phyloP scores from a whole-genome alignment of 2,113 vertebrate genomes.

The Thunnus maccoyii region DNA sequence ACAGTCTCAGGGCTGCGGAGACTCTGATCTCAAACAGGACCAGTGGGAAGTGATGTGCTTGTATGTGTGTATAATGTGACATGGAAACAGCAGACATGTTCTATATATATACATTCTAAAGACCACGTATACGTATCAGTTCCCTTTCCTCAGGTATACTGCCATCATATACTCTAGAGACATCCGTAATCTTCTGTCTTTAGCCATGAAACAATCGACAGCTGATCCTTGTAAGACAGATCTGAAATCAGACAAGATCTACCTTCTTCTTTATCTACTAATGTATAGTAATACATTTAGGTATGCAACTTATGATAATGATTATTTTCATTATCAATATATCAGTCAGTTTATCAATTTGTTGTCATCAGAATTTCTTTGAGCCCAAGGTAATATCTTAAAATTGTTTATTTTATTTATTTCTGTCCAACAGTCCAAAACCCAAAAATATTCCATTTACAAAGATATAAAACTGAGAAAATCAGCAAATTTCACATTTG shows the following conservation, averaged over 20 bases:
- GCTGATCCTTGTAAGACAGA: slow-evolving; percentile 1
- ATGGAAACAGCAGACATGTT: slow-evolving; percentile 44
- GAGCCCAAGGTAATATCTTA: background rate
- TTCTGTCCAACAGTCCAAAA: background rate
- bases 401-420: no score
- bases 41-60: slow-evolving; percentile 61
- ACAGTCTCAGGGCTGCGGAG: slow-evolving; percentile 64
- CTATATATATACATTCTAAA: slow-evolving; percentile 29
- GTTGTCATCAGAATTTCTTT: background rate
- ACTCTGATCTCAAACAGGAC: slow-evolving; percentile 72
- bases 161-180: background rate
- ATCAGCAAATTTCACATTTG: background rate
- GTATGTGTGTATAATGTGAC: slow-evolving; percentile 50
- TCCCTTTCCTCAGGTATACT: slow-evolving; percentile 4
- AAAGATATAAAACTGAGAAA: no score
- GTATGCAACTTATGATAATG: background rate
- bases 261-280: background rate
- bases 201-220: slow-evolving; percentile 10
- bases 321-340: background rate
- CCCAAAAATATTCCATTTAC: background rate
- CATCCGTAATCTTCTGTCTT: slow-evolving; percentile 34
- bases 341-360: background rate
- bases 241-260: slow-evolving; percentile 3
- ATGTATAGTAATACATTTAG: background rate
- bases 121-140: slow-evolving; percentile 12